phyloP scores from a whole-genome alignment of 2,888 invertebrate species.

The Cistogaster globosa region DNA sequence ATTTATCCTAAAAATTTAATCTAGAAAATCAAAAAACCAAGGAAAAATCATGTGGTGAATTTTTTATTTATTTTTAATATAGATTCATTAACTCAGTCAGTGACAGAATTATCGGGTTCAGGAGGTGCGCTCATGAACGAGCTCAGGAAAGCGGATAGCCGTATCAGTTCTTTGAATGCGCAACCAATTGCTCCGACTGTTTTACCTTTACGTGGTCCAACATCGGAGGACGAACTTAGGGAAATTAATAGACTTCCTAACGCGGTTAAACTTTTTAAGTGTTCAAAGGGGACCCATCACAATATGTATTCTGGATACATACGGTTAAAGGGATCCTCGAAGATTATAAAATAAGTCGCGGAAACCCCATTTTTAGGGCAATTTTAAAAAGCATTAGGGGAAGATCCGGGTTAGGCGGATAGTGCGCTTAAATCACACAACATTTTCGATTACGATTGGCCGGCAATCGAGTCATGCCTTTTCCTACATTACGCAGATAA shows the following conservation, averaged over 20 bases:
- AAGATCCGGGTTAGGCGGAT: background rate
- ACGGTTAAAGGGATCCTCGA: background rate
- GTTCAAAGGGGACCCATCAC: conserved; percentile 6
- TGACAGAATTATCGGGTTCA: background rate
- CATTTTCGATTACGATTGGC: background rate
- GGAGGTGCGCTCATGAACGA: background rate
- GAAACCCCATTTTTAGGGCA: background rate
- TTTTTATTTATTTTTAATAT: no score
- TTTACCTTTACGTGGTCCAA: conserved; percentile 7
- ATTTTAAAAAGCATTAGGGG: conserved; percentile 2
- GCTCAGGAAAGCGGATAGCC: background rate
- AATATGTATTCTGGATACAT: conserved; percentile 1
- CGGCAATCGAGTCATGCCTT: background rate
- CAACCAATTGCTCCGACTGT: background rate
- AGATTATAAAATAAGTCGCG: background rate
- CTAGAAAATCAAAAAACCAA: no score
- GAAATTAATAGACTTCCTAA: background rate
- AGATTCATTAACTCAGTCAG: background rate
- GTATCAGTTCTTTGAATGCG: background rate
- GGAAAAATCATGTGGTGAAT: no score
- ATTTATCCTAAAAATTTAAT: no score
- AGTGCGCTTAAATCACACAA: conserved; percentile 1
- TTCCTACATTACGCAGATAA: background rate
- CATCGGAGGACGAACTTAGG: conserved; percentile 1
- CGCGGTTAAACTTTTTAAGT: background rate